Percentiles rank a stretch among this genome's conserved stretches.
These are phyloP conservation scores for Spongilla lacustris DNA, from an alignment of 37 sponge, comb jelly and placozoan species.

Conservation along the genomic window DNA sequence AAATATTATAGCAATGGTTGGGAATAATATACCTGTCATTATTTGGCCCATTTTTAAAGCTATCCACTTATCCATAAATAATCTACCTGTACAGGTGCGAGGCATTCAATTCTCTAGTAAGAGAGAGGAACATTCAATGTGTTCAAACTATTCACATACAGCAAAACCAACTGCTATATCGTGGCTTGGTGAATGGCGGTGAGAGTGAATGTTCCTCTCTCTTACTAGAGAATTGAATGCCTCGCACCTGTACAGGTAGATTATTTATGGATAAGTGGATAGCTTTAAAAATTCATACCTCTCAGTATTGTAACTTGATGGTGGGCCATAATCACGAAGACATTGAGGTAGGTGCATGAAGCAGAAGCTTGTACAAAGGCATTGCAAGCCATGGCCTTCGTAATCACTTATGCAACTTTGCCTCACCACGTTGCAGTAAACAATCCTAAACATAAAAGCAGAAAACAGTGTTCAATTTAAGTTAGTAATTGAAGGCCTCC, in stretches of 20 bases:
- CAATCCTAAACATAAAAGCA: constrained; percentile 5
- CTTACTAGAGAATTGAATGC: not conserved
- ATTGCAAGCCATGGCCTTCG: not conserved
- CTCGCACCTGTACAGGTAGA: constrained; percentile 6
- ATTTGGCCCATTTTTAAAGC: too few relatives aligned
- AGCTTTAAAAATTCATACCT: constrained; percentile 16
- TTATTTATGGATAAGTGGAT: not conserved
- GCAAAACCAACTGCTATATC: constrained; percentile 6
- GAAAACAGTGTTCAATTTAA: not conserved
- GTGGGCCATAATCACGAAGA: constrained; percentile 45
- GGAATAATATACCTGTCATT: too few relatives aligned
- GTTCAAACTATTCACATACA: not conserved
- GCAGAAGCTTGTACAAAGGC: constrained; percentile 28
- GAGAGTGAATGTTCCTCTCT: not conserved
- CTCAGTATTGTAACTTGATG: constrained; percentile 37
- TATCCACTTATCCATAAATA: too few relatives aligned
- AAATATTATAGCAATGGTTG: too few relatives aligned
- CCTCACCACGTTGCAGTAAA: constrained; percentile 7
- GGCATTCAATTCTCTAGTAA: too few relatives aligned
- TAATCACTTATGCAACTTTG: not conserved
- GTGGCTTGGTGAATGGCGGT: constrained; percentile 2
- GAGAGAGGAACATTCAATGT: too few relatives aligned
- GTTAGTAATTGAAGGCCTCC: constrained; percentile 30
- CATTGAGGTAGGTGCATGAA: constrained; percentile 35
- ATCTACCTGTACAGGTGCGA: too few relatives aligned